A percentile compares a stretch with the other conserved stretches of the same genome.
phyloP scores from a whole-genome alignment of 1,140 invertebrate genomes.

The Drosophila elegans region DNA sequence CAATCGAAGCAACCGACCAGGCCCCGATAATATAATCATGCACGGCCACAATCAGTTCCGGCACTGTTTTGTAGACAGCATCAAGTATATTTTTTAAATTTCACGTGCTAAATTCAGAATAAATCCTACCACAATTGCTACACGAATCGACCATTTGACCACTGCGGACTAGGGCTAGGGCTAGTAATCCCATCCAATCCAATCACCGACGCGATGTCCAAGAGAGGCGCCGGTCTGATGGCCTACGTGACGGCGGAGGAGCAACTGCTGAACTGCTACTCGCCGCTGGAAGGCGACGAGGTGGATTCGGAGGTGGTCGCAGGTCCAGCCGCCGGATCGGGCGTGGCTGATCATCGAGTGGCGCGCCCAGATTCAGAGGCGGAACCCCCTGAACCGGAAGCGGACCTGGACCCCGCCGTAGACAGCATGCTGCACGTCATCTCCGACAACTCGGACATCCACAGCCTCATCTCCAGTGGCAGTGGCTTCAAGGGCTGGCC shows the following conservation, averaged over 20 bases:
- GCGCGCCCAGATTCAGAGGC: neutral
- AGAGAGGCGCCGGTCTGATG: constrained; percentile 21
- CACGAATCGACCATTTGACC: constrained; percentile 8
- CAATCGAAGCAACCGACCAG: constrained; percentile 3
- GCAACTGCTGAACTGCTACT: constrained; percentile 60
- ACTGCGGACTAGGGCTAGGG: neutral
- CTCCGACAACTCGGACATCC: constrained; percentile 60
- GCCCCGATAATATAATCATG: constrained; percentile 44
- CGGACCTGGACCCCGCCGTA: constrained; percentile 49
- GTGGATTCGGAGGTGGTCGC: constrained; percentile 3
- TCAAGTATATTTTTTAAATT: constrained; percentile 64
- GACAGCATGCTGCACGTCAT: constrained; percentile 61
- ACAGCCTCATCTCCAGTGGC: constrained; percentile 53
- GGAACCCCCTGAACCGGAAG: neutral
- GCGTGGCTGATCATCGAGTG: neutral
- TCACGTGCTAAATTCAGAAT: constrained; percentile 73
- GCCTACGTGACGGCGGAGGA: constrained; percentile 54
- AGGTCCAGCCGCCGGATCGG: neutral
- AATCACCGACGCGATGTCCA: constrained; percentile 39
- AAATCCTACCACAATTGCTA: constrained; percentile 27
- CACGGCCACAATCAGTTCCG: constrained; percentile 21
- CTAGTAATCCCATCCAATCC: constrained; percentile 4
- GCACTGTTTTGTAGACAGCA: constrained; percentile 42
- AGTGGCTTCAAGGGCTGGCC: constrained; percentile 54
- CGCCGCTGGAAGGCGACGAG: constrained; percentile 37